A percentile compares a stretch with the other conserved stretches of the same genome.
Evolutionary conservation across 2,113 vertebrate species (phyloP).

Genomic region (Eulemur macaco): DNA sequence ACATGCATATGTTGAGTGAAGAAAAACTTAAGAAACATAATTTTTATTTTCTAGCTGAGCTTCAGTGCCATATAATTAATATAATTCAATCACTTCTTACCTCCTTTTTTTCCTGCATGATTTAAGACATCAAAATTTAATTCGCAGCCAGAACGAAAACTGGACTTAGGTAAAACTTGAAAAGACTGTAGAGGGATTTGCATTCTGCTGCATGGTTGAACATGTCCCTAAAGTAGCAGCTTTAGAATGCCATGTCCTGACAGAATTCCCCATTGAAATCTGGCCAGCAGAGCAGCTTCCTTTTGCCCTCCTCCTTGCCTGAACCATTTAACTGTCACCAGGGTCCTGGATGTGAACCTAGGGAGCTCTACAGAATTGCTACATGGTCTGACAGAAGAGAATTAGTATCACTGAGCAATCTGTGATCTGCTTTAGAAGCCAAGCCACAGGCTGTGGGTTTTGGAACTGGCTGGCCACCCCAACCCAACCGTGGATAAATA

Average conservation of each 20-base stretch:
- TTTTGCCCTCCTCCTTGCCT: background rate
- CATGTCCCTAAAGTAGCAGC: conserved; percentile 28
- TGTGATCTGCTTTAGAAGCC: background rate
- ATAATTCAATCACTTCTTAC: conserved; percentile 48
- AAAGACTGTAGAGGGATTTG: conserved; percentile 47
- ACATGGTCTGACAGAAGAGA: background rate
- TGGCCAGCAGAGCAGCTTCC: background rate
- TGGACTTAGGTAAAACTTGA: conserved; percentile 43
- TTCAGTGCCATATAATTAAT: conserved; percentile 50
- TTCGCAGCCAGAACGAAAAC: conserved; percentile 57
- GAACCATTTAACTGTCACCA: background rate
- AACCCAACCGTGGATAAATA: conserved; percentile 46
- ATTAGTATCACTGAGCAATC: background rate
- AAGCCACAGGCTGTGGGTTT: conserved; percentile 35
- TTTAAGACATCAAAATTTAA: conserved; percentile 61
- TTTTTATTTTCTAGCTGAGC: conserved; percentile 49
- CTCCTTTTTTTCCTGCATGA: background rate
- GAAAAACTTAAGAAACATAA: conserved; percentile 52
- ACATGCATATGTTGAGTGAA: conserved; percentile 34
- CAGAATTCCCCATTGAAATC: background rate
- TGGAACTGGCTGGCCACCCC: background rate
- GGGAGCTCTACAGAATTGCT: background rate
- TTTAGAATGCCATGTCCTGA: background rate
- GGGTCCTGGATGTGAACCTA: background rate
- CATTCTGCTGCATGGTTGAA: conserved; percentile 52